Evolutionary conservation across 2,113 vertebrate species (phyloP).

Genomic region (Phyllostomus discolor): DNA sequence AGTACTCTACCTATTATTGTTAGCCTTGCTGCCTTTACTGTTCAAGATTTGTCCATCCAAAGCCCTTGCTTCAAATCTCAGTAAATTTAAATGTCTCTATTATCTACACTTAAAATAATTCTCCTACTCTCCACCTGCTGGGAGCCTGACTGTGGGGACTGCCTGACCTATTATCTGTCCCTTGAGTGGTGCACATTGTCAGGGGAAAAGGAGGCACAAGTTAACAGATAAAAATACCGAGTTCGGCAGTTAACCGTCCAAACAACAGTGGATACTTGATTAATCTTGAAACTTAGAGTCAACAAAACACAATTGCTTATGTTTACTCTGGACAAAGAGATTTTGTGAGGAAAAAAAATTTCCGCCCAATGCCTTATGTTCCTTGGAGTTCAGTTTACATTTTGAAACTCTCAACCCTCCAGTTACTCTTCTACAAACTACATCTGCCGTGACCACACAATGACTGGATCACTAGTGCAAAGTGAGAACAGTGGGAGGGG

Average conservation of each 20-base stretch:
- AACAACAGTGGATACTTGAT: background rate
- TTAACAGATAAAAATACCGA: conserved; percentile 29
- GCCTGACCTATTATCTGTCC: background rate
- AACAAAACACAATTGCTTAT: conserved; percentile 5
- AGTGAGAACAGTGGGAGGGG: background rate
- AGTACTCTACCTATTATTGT: background rate
- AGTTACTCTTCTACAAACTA: background rate
- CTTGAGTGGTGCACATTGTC: background rate
- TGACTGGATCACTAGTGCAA: background rate
- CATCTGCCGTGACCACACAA: background rate
- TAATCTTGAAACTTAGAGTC: conserved; percentile 18
- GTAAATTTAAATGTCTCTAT: background rate
- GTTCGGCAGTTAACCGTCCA: background rate
- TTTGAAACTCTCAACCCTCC: background rate
- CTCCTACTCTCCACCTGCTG: background rate
- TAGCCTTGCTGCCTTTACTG: background rate
- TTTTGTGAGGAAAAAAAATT: conserved; percentile 5
- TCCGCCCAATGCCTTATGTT: background rate
- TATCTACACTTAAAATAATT: background rate
- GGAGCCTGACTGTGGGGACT: background rate
- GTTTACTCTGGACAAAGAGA: conserved; percentile 13
- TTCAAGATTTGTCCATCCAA: background rate
- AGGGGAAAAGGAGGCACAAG: conserved; percentile 26
- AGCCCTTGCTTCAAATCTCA: background rate
- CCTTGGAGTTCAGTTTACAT: background rate